A percentile compares a stretch with the other conserved stretches of the same genome.
Conservation (phyloP, 2,113 vertebrate species). For the Melospiza melodia region DNA sequence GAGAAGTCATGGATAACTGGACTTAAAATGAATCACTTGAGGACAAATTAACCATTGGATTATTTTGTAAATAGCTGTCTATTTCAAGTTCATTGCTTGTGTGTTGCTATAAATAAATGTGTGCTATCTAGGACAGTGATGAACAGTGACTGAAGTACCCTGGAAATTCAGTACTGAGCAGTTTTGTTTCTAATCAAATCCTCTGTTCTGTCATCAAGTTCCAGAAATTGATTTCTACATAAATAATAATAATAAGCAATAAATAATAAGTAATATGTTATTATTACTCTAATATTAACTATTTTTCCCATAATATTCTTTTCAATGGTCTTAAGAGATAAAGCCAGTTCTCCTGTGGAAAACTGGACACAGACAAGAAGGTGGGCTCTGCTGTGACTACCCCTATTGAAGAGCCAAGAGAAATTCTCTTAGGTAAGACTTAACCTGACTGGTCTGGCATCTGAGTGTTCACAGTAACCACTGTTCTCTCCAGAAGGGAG, state of each 20-base stretch:
- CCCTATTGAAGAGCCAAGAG: neutral
- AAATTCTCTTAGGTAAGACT: neutral
- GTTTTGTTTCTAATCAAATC: neutral
- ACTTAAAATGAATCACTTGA: neutral
- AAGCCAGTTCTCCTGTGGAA: neutral
- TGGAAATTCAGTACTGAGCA: neutral
- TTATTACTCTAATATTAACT: neutral
- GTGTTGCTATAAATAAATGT: neutral
- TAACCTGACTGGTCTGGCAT: neutral
- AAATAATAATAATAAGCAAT: neutral
- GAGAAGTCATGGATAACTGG: fast-evolving
- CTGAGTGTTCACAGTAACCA: neutral
- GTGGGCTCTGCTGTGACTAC: neutral
- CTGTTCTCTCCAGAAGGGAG: neutral
- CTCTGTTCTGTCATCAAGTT: neutral
- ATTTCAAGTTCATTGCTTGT: neutral
- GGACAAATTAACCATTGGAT: neutral
- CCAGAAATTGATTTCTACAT: neutral
- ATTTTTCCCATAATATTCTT: neutral
- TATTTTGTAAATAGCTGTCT: neutral
- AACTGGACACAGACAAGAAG: neutral
- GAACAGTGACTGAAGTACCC: neutral
- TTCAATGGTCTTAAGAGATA: neutral
- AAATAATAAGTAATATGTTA: neutral
- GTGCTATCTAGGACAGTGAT: neutral